Percentiles rank a stretch among this genome's conserved stretches.
phyloP scores from a whole-genome alignment of 2,113 vertebrate species.

The Origma solitaria region DNA sequence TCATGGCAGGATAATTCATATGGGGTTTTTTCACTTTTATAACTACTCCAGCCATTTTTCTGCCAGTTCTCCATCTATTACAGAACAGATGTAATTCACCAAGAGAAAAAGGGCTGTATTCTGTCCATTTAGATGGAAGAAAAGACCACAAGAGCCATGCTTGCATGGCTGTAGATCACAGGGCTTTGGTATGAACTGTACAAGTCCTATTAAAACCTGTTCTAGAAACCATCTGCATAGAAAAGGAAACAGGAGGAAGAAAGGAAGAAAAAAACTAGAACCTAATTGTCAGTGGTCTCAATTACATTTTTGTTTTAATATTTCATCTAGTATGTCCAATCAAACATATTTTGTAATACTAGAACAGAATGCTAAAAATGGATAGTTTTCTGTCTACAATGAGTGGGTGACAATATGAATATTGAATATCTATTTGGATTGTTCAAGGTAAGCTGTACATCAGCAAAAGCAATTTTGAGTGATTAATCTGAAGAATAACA shows the following conservation, averaged over 20 bases:
- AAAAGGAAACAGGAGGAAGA: not conserved
- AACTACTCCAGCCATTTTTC: not conserved
- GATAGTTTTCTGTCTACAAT: not conserved
- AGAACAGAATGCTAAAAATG: not conserved
- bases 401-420: not conserved
- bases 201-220: not conserved
- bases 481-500: not conserved
- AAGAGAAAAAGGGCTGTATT: not conserved
- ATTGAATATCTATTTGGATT: not conserved
- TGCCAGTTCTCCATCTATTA: not conserved
- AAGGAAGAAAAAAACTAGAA: not conserved
- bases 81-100: not conserved
- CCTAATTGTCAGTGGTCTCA: not conserved
- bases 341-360: not conserved
- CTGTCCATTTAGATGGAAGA: not conserved
- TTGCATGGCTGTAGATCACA: not conserved
- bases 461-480: not conserved
- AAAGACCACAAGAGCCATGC: not conserved
- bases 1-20: not conserved
- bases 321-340: not conserved
- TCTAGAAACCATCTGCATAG: not conserved
- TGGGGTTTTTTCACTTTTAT: not conserved
- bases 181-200: not conserved
- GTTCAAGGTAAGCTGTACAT: not conserved
- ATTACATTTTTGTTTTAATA: not conserved